Evolutionary conservation across 2,888 invertebrate genomes (phyloP).

Genomic region (Smittia aterrima): DNA sequence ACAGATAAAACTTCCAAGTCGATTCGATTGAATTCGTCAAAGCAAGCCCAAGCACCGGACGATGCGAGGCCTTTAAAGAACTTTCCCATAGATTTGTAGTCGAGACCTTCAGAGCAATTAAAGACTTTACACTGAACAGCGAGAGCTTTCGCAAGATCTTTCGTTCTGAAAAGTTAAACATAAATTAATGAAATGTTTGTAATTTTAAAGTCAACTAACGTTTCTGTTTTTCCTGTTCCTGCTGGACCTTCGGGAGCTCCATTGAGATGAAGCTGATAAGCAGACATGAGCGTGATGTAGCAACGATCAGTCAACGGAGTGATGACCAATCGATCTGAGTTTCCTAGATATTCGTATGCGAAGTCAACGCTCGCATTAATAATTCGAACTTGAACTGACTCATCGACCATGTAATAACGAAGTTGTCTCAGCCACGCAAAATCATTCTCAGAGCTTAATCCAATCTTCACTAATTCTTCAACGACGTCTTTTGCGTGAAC

Average conservation of each 20-base stretch:
- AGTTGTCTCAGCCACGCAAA: constrained; percentile 72
- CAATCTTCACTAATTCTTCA: constrained; percentile 56
- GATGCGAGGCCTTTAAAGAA: constrained; percentile 69
- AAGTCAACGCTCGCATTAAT: constrained; percentile 66
- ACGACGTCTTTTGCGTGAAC: constrained; percentile 71
- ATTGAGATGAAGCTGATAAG: constrained; percentile 68
- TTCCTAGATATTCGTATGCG: constrained; percentile 73
- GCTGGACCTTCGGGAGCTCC: constrained; percentile 73
- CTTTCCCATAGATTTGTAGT: constrained; percentile 72
- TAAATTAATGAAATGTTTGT: not conserved
- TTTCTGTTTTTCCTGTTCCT: constrained; percentile 88
- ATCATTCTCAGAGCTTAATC: constrained; percentile 59
- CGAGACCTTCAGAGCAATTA: constrained; percentile 70
- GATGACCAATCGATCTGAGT: constrained; percentile 62
- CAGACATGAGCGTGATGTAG: constrained; percentile 68
- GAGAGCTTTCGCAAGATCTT: constrained; percentile 87
- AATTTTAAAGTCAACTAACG: constrained; percentile 48
- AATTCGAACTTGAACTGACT: constrained; percentile 59
- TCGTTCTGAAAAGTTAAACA: constrained; percentile 57
- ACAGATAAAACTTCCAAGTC: constrained; percentile 71
- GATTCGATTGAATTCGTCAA: constrained; percentile 73
- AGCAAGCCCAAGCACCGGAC: constrained; percentile 73
- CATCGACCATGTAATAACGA: constrained; percentile 67
- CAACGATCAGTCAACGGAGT: constrained; percentile 61
- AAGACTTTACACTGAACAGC: constrained; percentile 82